Conservation (phyloP, 64 coral and sea anemone species). For the Orbicella faveolata region DNA sequence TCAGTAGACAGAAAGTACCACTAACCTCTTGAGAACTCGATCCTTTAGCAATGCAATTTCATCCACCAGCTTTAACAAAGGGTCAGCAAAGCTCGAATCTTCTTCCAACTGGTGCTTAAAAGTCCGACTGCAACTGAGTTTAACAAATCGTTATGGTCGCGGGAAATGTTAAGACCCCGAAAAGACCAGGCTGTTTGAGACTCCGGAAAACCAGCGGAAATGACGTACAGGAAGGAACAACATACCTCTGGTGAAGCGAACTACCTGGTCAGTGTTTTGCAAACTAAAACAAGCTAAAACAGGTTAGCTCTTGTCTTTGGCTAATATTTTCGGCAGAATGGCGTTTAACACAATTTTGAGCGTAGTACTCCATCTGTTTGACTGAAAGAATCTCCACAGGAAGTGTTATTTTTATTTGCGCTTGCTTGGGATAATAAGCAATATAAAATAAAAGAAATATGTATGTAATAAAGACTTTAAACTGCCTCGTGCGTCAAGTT, state of each 20-base stretch:
- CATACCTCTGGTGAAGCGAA: background rate
- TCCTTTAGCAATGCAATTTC: background rate
- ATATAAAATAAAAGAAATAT: too few species aligned
- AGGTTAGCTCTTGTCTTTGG: background rate
- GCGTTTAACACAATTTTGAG: too few species aligned
- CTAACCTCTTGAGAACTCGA: background rate
- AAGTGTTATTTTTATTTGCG: too few species aligned
- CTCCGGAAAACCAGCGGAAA: background rate
- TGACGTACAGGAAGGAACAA: constrained; percentile 27
- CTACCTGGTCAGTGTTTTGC: background rate
- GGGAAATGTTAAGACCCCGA: background rate
- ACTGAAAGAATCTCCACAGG: too few species aligned
- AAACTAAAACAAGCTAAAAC: background rate
- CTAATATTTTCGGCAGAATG: too few species aligned
- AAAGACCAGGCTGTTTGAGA: background rate
- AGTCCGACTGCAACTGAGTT: too few species aligned
- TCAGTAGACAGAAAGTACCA: background rate
- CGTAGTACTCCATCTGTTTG: too few species aligned
- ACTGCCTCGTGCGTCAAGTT: background rate
- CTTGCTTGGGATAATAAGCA: too few species aligned
- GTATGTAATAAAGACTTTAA: too few species aligned
- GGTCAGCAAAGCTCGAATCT: background rate
- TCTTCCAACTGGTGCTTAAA: background rate
- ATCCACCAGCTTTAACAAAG: background rate
- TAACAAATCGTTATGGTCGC: background rate